Evolutionary conservation across 2,888 invertebrate species (phyloP).

Genomic region (Apodemia hepburni): DNA sequence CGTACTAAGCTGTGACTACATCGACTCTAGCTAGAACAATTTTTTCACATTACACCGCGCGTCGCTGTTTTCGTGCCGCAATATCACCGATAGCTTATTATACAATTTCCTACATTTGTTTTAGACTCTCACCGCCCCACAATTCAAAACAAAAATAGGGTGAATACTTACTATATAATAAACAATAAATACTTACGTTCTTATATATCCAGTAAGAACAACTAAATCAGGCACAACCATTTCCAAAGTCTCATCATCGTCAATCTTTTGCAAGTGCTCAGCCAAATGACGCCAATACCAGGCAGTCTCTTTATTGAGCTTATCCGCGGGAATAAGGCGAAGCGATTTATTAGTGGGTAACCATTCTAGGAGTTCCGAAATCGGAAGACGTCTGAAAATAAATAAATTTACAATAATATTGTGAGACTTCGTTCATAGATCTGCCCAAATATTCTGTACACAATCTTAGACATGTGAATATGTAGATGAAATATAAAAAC

Average conservation of each 20-base stretch:
- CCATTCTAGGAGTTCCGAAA: slow-evolving; percentile 73
- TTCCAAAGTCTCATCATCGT: slow-evolving; percentile 79
- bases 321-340: slow-evolving; percentile 65
- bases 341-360: slow-evolving; percentile 61
- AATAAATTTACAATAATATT: neutral
- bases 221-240: slow-evolving; percentile 86
- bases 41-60: too few relatives aligned
- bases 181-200: slow-evolving; percentile 73
- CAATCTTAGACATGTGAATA: too few relatives aligned
- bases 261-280: slow-evolving; percentile 63
- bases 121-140: too few relatives aligned
- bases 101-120: too few relatives aligned
- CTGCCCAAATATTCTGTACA: too few relatives aligned
- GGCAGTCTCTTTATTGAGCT: slow-evolving; percentile 68
- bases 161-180: too few relatives aligned
- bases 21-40: too few relatives aligned
- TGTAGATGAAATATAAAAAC: neutral
- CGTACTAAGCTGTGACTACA: too few relatives aligned
- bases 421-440: neutral
- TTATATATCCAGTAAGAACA: slow-evolving; percentile 86
- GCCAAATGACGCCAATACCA: slow-evolving; percentile 78
- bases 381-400: slow-evolving; percentile 57
- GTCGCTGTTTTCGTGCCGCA: too few relatives aligned
- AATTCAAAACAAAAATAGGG: too few relatives aligned
- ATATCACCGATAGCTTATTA: too few relatives aligned